Evolutionary conservation across 2,113 vertebrate genomes (phyloP).

Genomic region (Sciurus niger): DNA sequence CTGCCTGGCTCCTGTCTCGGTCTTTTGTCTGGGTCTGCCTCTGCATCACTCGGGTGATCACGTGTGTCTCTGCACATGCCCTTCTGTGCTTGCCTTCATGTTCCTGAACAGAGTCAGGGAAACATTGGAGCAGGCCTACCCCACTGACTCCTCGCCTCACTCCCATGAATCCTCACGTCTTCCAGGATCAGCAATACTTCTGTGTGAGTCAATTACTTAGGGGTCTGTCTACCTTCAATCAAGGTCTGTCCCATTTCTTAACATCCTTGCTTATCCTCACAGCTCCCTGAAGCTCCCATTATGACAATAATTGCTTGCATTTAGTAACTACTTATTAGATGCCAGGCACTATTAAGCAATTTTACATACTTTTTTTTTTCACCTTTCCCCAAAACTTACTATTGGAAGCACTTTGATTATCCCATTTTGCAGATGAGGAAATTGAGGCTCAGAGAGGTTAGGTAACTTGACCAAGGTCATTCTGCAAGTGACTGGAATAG

Average conservation of each 20-base stretch:
- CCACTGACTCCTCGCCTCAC: neutral
- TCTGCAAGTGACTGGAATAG: conserved; percentile 21
- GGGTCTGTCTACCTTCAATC: conserved; percentile 37
- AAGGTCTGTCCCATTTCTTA: conserved; percentile 25
- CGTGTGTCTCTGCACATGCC: conserved; percentile 84
- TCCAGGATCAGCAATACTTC: conserved; percentile 31
- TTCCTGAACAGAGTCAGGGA: conserved; percentile 68
- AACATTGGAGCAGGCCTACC: conserved; percentile 62
- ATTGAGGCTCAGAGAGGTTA: conserved; percentile 21
- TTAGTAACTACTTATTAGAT: conserved; percentile 55
- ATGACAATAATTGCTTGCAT: conserved; percentile 31
- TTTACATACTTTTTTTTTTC: conserved; percentile 28
- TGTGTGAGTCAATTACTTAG: conserved; percentile 17
- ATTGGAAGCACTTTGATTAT: neutral
- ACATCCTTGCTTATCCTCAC: conserved; percentile 30
- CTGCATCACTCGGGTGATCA: conserved; percentile 81
- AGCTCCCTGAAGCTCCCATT: conserved; percentile 38
- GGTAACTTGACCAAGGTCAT: conserved; percentile 46
- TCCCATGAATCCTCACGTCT: conserved; percentile 15
- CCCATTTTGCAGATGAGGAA: conserved; percentile 65
- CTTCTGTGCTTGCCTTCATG: conserved; percentile 77
- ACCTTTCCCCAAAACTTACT: conserved; percentile 11
- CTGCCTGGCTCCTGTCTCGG: conserved; percentile 80
- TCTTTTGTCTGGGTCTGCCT: conserved; percentile 85
- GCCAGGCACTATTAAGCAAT: conserved; percentile 11